phyloP scores from a whole-genome alignment of 2,888 invertebrate genomes.

The Gryllus longicercus region DNA sequence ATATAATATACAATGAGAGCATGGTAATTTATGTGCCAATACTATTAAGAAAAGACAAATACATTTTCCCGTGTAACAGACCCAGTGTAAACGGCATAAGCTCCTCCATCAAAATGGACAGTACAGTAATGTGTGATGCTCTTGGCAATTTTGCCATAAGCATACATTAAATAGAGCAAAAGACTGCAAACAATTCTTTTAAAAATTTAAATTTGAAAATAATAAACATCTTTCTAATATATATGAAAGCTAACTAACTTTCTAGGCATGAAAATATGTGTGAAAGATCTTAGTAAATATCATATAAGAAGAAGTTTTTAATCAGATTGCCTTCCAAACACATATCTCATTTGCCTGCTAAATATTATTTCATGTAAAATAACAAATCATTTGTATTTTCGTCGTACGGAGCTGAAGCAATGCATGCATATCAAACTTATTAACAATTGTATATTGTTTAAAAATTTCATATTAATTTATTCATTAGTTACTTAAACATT shows the following conservation, averaged over 20 bases:
- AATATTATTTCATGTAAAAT: constrained; percentile 4
- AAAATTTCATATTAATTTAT: too few species aligned
- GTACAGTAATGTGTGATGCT: neutral
- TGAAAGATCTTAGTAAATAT: constrained; percentile 6
- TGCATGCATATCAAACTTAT: too few species aligned
- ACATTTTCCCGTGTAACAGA: neutral
- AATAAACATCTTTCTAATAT: neutral
- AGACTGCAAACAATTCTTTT: neutral
- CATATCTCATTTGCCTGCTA: constrained; percentile 31
- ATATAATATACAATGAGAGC: neutral
- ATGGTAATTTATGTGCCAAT: neutral
- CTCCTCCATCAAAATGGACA: neutral
- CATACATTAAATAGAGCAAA: neutral
- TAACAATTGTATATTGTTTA: too few species aligned
- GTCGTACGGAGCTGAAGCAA: too few species aligned
- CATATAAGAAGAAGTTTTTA: neutral
- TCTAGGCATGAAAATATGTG: neutral
- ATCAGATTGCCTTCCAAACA: constrained; percentile 12
- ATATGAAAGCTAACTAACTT: neutral
- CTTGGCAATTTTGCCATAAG: neutral
- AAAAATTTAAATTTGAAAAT: neutral
- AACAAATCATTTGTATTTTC: too few species aligned
- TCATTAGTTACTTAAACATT: too few species aligned
- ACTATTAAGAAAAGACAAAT: neutral
- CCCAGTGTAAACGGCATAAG: neutral